Percentiles rank a stretch among this genome's conserved stretches.
Evolutionary conservation across 2,797 vertebrate genomes (phyloP).

Genomic region (Scyliorhinus canicula): DNA sequence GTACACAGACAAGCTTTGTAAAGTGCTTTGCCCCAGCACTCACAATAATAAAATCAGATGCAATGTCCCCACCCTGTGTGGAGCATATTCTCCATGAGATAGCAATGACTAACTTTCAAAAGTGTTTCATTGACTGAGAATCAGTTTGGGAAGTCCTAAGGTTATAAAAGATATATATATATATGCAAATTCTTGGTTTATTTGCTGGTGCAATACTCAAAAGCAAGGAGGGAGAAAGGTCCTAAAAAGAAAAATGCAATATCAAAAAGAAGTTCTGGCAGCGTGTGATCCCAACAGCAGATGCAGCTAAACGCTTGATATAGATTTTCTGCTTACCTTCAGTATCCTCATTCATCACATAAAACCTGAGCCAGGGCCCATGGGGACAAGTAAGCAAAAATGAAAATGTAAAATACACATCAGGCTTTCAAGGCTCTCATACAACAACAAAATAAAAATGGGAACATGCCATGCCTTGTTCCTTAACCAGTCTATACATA

Average conservation of each 20-base stretch:
- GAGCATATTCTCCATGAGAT: neutral
- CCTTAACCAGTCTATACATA: neutral
- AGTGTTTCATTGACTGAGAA: neutral
- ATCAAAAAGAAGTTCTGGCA: constrained; percentile 9
- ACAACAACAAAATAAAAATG: neutral
- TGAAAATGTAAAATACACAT: constrained; percentile 28
- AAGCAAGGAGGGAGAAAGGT: neutral
- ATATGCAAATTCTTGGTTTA: neutral
- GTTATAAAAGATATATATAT: neutral
- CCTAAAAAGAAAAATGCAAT: neutral
- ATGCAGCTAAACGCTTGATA: constrained; percentile 21
- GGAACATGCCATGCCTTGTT: constrained; percentile 14
- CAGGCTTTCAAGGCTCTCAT: neutral
- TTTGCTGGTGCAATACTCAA: neutral
- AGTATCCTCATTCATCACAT: constrained; percentile 20
- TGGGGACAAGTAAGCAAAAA: constrained; percentile 16
- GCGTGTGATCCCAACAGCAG: neutral
- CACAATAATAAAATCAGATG: neutral
- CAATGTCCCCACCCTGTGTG: constrained; percentile 8
- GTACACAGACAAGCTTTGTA: neutral
- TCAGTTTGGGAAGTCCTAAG: neutral
- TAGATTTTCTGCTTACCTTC: constrained; percentile 33
- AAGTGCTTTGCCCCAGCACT: too few relatives aligned
- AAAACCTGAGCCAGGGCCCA: neutral
- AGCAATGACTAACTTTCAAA: neutral